Conservation (phyloP, 1,140 invertebrate species). For the Aphidius gifuensis region DNA sequence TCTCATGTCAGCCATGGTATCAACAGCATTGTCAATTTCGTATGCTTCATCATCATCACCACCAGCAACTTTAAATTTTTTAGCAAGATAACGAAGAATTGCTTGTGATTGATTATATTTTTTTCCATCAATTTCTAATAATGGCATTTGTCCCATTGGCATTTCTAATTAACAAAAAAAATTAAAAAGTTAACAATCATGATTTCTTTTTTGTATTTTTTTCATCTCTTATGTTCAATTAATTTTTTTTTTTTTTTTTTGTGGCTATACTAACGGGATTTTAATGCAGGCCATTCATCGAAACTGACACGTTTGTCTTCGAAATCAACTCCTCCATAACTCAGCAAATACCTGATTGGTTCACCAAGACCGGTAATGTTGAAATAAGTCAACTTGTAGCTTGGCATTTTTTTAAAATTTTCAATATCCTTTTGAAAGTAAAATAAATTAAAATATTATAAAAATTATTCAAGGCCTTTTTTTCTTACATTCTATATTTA, state of each 20-base stretch:
- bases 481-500: no score
- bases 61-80: conserved; percentile 38
- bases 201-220: no score
- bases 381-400: conserved; percentile 60
- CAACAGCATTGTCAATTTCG: conserved; percentile 37
- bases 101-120: conserved; percentile 39
- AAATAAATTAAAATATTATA: background rate
- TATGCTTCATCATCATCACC: conserved; percentile 35
- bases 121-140: conserved; percentile 42
- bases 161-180: conserved; percentile 29
- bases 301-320: conserved; percentile 57
- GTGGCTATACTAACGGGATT: conserved; percentile 26
- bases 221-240: no score
- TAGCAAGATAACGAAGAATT: conserved; percentile 42
- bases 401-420: conserved; percentile 37
- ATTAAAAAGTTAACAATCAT: no score
- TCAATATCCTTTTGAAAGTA: background rate
- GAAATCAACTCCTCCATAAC: conserved; percentile 58
- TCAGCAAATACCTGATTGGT: conserved; percentile 59
- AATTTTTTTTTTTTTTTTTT: no score
- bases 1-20: conserved; percentile 39
- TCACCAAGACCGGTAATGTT: conserved; percentile 63
- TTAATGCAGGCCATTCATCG: conserved; percentile 47
- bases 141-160: conserved; percentile 41
- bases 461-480: no score